A percentile compares a stretch with the other conserved stretches of the same genome.
Conservation (phyloP, 92 coral and sea anemone species). For the Montipora capitata region DNA sequence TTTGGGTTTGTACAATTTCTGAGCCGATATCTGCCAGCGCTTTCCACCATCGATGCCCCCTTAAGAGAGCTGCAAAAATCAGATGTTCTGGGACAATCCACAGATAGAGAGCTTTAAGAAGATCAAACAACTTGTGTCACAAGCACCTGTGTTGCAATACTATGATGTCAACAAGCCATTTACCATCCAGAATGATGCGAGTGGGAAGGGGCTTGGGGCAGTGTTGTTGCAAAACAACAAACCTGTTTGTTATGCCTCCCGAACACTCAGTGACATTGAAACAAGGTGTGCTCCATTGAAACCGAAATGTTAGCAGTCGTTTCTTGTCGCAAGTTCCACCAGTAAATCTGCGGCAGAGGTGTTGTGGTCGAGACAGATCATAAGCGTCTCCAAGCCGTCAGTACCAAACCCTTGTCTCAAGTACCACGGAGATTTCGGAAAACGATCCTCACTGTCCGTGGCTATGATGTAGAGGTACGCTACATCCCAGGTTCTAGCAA, state of each 20-base stretch:
- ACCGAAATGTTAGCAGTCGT: too few species aligned
- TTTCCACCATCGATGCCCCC: conserved; percentile 27
- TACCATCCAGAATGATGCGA: conserved; percentile 24
- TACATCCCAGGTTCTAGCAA: conserved; percentile 43
- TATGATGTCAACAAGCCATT: conserved; percentile 27
- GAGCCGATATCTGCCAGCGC: conserved; percentile 27
- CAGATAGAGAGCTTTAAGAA: conserved; percentile 31
- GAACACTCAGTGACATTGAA: conserved; percentile 34
- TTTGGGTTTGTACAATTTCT: conserved; percentile 39
- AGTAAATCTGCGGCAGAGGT: conserved; percentile 45
- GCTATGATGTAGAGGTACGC: conserved; percentile 30
- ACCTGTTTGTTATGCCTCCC: conserved; percentile 44
- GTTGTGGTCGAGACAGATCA: conserved; percentile 38
- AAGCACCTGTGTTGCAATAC: conserved; percentile 42
- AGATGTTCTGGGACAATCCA: conserved; percentile 28
- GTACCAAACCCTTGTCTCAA: conserved; percentile 34
- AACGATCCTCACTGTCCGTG: conserved; percentile 31
- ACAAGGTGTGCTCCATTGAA: neutral
- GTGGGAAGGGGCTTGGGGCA: conserved; percentile 12
- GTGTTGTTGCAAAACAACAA: conserved; percentile 39
- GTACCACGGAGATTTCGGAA: conserved; percentile 48
- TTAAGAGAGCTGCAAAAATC: conserved; percentile 21
- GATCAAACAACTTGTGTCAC: conserved; percentile 19
- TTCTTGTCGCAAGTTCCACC: conserved; percentile 12
- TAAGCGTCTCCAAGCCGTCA: conserved; percentile 37